Evolutionary conservation across 1,140 invertebrate species (phyloP), one percentile per base, ranked within the genome.

Genomic region (Cotesia chilonis): DNA sequence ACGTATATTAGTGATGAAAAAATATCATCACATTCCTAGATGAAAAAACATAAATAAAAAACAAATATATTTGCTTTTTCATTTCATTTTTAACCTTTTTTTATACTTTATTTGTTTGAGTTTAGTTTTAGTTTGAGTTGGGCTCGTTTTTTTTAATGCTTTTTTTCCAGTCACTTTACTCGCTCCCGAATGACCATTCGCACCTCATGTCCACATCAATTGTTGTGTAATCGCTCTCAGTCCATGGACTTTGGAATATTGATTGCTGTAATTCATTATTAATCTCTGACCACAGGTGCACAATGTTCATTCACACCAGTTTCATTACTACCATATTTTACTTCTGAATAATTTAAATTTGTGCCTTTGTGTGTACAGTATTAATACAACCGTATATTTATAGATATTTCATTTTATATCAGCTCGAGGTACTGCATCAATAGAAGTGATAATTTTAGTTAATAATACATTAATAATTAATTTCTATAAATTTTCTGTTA

Each of bases 181-280:
- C 20, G 20, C 38, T 47, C 61, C 61, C 28, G 36, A 17, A 12
- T 14, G 61, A 14, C 38, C 36, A 64, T 64, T 64, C 61, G 36
- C 61, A 64, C 61, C 61, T 55, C 54, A n/a, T n/a, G 38, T 64
- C 14, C 36, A 14, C 14, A 17, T 37, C 61, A 37, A 64, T 64
- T 64, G 35, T n/a, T 64, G 61, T 20, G 59, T 60, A 60, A 60
- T 60, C 59, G 59, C 59, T 35, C 20, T 64, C 38, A 36, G 36
- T 28, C 61, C 61, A 37, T 64, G 37, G 37, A 64, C 61, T 64
- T 64, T 64, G 35, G 61, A 38, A 64, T 64, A 64, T 64, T 64
- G 61, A 64, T 64, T 64, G 20, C 9, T 17, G 10, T 52, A 66
- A 66, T 66, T 66, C 38, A 66, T 66, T 66, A 66, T 66, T 66